Evolutionary conservation across 2,888 invertebrate genomes (phyloP).

Genomic region (Thalpophila matura): DNA sequence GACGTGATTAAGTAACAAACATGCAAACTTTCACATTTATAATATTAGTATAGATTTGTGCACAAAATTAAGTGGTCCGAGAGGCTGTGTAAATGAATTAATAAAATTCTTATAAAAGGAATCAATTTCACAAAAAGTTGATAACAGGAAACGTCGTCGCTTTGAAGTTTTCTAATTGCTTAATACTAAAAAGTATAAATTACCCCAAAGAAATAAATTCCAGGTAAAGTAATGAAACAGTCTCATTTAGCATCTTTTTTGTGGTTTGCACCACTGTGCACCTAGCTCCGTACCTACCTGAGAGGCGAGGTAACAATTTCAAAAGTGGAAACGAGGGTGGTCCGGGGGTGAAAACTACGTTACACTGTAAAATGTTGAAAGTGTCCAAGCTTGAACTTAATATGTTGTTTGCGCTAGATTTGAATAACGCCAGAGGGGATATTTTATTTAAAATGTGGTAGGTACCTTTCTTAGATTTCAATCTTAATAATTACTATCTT

Average conservation of each 20-base stretch:
- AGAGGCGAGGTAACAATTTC: conserved; percentile 77
- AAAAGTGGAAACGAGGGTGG: conserved; percentile 75
- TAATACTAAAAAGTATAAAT: conserved; percentile 39
- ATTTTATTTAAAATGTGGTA: conserved; percentile 21
- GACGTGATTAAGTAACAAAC: too few relatives aligned
- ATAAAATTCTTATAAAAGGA: conserved; percentile 40
- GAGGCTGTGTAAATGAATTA: conserved; percentile 36
- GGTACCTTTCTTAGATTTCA: conserved; percentile 7
- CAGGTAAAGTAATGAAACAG: conserved; percentile 65
- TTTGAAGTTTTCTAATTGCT: conserved; percentile 43
- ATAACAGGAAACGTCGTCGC: conserved; percentile 14
- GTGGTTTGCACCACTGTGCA: conserved; percentile 63
- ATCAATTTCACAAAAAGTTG: conserved; percentile 32
- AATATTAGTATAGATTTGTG: conserved; percentile 22
- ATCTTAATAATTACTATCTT: background rate
- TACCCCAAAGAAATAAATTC: conserved; percentile 57
- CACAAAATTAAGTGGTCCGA: conserved; percentile 18
- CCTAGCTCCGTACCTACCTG: conserved; percentile 62
- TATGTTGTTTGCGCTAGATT: conserved; percentile 56
- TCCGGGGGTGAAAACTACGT: conserved; percentile 74
- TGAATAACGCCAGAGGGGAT: conserved; percentile 45
- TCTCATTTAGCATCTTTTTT: conserved; percentile 70
- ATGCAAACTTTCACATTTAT: too few relatives aligned
- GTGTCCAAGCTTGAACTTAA: conserved; percentile 66
- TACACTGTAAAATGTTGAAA: conserved; percentile 70